A percentile compares a stretch with the other conserved stretches of the same genome.
Evolutionary conservation across 2,888 invertebrate genomes (phyloP).

Genomic region (Lucinisca nassula): DNA sequence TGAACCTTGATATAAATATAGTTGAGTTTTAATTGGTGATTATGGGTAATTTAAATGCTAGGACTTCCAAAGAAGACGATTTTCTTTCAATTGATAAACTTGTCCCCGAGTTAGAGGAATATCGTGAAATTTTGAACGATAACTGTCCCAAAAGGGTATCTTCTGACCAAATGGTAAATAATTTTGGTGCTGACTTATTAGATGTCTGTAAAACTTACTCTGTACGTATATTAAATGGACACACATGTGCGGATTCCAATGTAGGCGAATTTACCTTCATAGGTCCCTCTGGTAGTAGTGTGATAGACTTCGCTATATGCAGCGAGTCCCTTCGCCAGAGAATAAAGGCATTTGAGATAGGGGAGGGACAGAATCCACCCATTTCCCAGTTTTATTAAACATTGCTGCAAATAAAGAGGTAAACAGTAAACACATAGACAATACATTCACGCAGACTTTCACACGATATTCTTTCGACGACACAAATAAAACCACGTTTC

Average conservation of each 20-base stretch:
- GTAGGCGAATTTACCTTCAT: conserved; percentile 12
- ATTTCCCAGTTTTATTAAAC: background rate
- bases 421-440: background rate
- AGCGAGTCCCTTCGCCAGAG: background rate
- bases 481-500: background rate
- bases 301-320: conserved; percentile 11
- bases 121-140: background rate
- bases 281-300: background rate
- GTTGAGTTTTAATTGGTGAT: background rate
- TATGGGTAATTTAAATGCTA: background rate
- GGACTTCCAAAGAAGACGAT: background rate
- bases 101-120: background rate
- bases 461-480: background rate
- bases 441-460: background rate
- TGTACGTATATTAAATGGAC: conserved; percentile 1
- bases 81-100: background rate
- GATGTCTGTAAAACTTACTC: background rate
- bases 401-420: background rate
- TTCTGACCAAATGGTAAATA: background rate
- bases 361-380: background rate
- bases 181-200: conserved; percentile 1
- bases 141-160: background rate
- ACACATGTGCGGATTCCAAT: background rate
- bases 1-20: background rate
- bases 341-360: background rate